A percentile compares a stretch with the other conserved stretches of the same genome.
Conservation (phyloP, 1,140 invertebrate genomes). For the Gryon sp. region DNA sequence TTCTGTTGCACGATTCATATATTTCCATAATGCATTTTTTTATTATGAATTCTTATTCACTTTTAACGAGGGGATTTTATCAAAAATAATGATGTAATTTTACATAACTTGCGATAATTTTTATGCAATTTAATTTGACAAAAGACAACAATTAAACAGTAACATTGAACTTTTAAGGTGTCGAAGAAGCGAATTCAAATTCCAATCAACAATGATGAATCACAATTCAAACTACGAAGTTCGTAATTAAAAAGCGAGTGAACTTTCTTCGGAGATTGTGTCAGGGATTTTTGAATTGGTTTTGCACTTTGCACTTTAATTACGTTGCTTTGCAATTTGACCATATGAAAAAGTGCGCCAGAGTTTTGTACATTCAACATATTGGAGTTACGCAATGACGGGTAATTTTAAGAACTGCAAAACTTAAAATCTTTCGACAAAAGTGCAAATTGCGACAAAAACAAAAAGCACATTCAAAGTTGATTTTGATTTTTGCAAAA, state of each 20-base stretch:
- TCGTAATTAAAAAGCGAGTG: neutral
- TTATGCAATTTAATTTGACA: no score
- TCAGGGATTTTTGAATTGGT: slow-evolving; percentile 28
- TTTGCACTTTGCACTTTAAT: slow-evolving; percentile 34
- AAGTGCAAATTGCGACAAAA: slow-evolving; percentile 2
- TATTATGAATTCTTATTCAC: no score
- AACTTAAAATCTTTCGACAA: slow-evolving; percentile 18
- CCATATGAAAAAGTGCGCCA: slow-evolving; percentile 18
- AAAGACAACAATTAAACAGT: no score
- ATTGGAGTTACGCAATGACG: slow-evolving; percentile 40
- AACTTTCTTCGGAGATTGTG: slow-evolving; percentile 20
- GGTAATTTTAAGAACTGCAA: slow-evolving; percentile 27
- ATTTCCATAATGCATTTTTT: no score
- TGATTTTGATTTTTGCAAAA: no score
- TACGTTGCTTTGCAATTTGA: slow-evolving; percentile 29
- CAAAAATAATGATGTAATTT: no score
- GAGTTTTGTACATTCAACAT: slow-evolving; percentile 16
- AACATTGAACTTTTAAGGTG: no score
- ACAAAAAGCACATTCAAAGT: no score
- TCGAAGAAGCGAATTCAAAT: no score
- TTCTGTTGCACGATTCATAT: no score
- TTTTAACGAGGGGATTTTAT: no score
- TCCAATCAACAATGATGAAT: slow-evolving; percentile 1
- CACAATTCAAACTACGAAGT: neutral
- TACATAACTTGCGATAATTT: no score